A percentile compares a stretch with the other conserved stretches of the same genome.
Conservation (phyloP, 2,888 invertebrate species). For the Synergus itoensis region DNA sequence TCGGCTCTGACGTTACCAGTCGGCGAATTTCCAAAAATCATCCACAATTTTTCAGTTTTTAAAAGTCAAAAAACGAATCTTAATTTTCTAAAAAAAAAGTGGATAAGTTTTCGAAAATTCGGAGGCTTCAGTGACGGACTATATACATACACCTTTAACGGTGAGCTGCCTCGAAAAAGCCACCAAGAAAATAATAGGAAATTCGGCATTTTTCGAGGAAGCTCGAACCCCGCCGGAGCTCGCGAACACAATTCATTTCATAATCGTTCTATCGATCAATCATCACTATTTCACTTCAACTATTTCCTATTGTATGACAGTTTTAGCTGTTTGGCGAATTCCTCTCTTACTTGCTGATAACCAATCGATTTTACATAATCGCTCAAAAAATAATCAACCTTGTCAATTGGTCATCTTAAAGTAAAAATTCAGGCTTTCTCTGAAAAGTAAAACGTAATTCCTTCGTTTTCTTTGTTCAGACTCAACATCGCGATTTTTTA, state of each 20-base stretch:
- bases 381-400: not conserved
- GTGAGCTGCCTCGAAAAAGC: conserved; percentile 45
- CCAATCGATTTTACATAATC: conserved; percentile 3
- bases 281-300: conserved; percentile 68
- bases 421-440: not conserved
- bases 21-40: conserved; percentile 49
- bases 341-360: not conserved
- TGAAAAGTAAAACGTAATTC: not conserved
- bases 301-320: conserved; percentile 66
- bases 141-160: conserved; percentile 63
- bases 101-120: conserved; percentile 52
- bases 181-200: conserved; percentile 11
- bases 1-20: conserved; percentile 60
- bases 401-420: not conserved
- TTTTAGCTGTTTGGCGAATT: conserved; percentile 12
- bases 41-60: conserved; percentile 48
- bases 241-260: conserved; percentile 71
- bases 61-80: not conserved
- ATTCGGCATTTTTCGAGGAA: conserved; percentile 23
- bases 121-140: conserved; percentile 59
- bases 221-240: conserved; percentile 61
- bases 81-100: not conserved
- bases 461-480: conserved; percentile 9
- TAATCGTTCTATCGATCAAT: conserved; percentile 58
- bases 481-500: not conserved